These are phyloP conservation scores for Prosopocoilus inquinatus DNA, from an alignment of 2,888 invertebrate genomes.

Conservation along the genomic window DNA sequence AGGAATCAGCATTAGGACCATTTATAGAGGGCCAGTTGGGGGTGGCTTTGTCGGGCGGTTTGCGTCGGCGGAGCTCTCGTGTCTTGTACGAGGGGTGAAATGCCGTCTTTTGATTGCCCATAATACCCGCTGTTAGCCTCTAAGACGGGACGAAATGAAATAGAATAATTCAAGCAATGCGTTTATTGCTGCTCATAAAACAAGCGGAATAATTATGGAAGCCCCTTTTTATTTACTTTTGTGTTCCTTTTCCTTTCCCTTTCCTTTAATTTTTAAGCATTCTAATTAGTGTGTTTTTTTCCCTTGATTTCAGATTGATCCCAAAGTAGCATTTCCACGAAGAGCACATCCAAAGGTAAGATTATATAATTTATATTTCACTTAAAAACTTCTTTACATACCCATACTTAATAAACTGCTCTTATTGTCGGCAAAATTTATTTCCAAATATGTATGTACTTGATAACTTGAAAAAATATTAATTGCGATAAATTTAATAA, in stretches of 20 bases:
- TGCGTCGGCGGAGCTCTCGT: slow-evolving; percentile 27
- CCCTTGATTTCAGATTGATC: slow-evolving; percentile 87
- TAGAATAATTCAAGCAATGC: neutral
- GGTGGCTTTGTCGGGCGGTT: slow-evolving; percentile 1
- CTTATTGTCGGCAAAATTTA: too few relatives aligned
- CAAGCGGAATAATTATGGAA: slow-evolving; percentile 33
- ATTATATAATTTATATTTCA: slow-evolving; percentile 28
- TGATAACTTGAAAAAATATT: too few relatives aligned
- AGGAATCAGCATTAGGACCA: slow-evolving; percentile 24
- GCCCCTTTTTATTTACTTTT: slow-evolving; percentile 37
- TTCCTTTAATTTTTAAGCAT: slow-evolving; percentile 28
- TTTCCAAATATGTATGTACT: too few relatives aligned
- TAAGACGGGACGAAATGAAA: slow-evolving; percentile 39
- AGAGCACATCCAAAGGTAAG: slow-evolving; percentile 98
- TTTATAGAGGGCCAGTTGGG: neutral
- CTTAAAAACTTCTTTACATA: slow-evolving; percentile 14
- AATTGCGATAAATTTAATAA: too few relatives aligned
- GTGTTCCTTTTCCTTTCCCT: slow-evolving; percentile 19
- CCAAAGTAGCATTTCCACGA: slow-evolving; percentile 99
- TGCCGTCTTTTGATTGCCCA: slow-evolving; percentile 30
- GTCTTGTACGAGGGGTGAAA: slow-evolving; percentile 28
- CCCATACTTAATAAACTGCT: too few relatives aligned
- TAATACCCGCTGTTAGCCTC: slow-evolving; percentile 38
- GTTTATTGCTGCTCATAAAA: neutral
- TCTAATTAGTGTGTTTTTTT: slow-evolving; percentile 4